A percentile compares a stretch with the other conserved stretches of the same genome.
These are phyloP conservation scores for Cancer borealis DNA, from an alignment of 2,888 invertebrate species.

Conservation along the genomic window DNA sequence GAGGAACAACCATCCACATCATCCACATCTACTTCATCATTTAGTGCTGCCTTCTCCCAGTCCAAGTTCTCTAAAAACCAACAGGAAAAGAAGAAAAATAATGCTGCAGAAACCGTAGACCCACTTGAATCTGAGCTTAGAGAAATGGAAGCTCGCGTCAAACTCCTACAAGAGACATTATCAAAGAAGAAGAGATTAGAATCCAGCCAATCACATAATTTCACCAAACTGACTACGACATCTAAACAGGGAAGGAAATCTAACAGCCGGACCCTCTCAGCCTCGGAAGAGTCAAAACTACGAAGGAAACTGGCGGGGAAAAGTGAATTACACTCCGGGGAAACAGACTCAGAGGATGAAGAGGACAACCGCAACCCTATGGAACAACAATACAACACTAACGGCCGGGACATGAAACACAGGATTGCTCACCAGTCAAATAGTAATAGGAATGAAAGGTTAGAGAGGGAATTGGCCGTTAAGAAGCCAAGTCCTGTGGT, in stretches of 20 bases:
- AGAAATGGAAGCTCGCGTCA: slow-evolving; percentile 75
- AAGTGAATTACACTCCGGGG: slow-evolving; percentile 73
- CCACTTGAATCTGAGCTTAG: slow-evolving; percentile 74
- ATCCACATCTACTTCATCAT: not conserved
- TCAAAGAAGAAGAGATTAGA: slow-evolving; percentile 71
- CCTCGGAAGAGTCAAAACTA: slow-evolving; percentile 55
- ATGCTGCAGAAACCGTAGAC: slow-evolving; percentile 51
- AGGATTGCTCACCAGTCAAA: slow-evolving; percentile 82
- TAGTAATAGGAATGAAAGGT: not conserved
- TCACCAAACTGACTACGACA: slow-evolving; percentile 65
- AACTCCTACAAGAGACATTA: slow-evolving; percentile 61
- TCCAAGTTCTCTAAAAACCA: slow-evolving; percentile 47
- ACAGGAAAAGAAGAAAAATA: not conserved
- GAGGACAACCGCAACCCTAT: slow-evolving; percentile 87
- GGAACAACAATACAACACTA: slow-evolving; percentile 86
- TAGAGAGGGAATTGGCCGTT: not conserved
- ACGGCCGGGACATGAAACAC: slow-evolving; percentile 84
- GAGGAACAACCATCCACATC: slow-evolving; percentile 31
- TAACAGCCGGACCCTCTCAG: slow-evolving; percentile 56
- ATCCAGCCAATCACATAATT: slow-evolving; percentile 30
- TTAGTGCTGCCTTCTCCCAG: slow-evolving; percentile 54
- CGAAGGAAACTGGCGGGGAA: slow-evolving; percentile 50
- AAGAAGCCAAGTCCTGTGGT: not conserved
- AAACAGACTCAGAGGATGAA: slow-evolving; percentile 88
- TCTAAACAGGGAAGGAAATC: slow-evolving; percentile 26